These are phyloP conservation scores for Acrobasis suavella DNA, from an alignment of 2,888 invertebrate species.

Conservation along the genomic window DNA sequence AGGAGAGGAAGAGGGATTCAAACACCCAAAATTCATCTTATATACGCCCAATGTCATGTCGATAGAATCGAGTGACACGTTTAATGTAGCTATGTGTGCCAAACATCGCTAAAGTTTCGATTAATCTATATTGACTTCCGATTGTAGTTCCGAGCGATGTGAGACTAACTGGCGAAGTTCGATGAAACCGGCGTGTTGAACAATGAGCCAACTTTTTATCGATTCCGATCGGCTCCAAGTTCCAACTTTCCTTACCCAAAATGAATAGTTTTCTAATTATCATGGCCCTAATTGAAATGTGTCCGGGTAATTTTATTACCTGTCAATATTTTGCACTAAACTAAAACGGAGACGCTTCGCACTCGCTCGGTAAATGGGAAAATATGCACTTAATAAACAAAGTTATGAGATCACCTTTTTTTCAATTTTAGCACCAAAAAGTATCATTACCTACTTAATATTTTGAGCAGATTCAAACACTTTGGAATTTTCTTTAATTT, in stretches of 20 bases:
- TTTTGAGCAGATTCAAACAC: no score
- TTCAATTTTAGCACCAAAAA: no score
- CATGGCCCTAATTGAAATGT: background rate
- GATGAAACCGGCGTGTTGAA: conserved; percentile 15
- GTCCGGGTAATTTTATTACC: no score
- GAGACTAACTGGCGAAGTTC: conserved; percentile 23
- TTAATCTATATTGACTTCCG: conserved; percentile 50
- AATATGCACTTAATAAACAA: no score
- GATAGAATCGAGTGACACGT: conserved; percentile 55
- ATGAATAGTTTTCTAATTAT: background rate
- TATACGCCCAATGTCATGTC: conserved; percentile 26
- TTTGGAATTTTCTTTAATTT: no score
- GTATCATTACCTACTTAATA: no score
- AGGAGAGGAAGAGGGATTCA: no score
- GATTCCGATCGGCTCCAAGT: conserved; percentile 9
- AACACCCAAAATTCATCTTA: no score
- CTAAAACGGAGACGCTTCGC: no score
- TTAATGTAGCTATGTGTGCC: conserved; percentile 43
- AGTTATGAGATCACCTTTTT: no score
- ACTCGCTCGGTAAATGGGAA: no score
- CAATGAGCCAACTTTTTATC: conserved; percentile 19
- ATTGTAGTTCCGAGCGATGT: conserved; percentile 39
- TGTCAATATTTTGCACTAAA: no score
- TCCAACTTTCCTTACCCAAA: conserved; percentile 12
- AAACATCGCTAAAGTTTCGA: conserved; percentile 44